phyloP scores from a whole-genome alignment of 2,888 invertebrate genomes.

The Temnothorax ravouxi region DNA sequence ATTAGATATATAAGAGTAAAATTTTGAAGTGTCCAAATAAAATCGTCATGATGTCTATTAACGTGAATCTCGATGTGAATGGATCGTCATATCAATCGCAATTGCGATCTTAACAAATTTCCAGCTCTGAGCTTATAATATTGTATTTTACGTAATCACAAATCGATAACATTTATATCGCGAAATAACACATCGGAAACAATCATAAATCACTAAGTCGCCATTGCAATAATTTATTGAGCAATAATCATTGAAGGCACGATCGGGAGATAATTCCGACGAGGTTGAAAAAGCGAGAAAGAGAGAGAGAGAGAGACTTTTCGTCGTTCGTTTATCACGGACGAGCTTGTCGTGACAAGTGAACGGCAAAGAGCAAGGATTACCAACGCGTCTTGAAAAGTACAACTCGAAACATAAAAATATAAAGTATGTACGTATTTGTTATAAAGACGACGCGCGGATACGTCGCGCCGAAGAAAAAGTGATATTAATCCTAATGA shows the following conservation, averaged over 20 bases:
- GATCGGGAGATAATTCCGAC: neutral
- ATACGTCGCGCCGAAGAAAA: constrained; percentile 79
- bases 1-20: neutral
- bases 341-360: constrained; percentile 15
- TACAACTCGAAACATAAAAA: constrained; percentile 84
- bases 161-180: neutral
- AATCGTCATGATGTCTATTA: neutral
- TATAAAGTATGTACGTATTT: constrained; percentile 81
- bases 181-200: constrained; percentile 33
- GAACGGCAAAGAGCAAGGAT: constrained; percentile 50
- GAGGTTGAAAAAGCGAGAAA: constrained; percentile 4
- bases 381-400: constrained; percentile 79
- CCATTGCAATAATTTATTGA: constrained; percentile 54
- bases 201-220: constrained; percentile 39
- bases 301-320: constrained; percentile 23
- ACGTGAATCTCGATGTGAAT: neutral
- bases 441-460: constrained; percentile 79
- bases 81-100: neutral
- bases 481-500: constrained; percentile 86
- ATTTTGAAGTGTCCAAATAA: neutral
- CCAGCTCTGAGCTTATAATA: neutral
- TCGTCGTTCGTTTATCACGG: constrained; percentile 47
- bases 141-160: neutral
- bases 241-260: constrained; percentile 53
- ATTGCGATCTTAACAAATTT: neutral